Base-by-base conservation (phyloP, 2,888 invertebrate species). In the Melieria omissa region DNA sequence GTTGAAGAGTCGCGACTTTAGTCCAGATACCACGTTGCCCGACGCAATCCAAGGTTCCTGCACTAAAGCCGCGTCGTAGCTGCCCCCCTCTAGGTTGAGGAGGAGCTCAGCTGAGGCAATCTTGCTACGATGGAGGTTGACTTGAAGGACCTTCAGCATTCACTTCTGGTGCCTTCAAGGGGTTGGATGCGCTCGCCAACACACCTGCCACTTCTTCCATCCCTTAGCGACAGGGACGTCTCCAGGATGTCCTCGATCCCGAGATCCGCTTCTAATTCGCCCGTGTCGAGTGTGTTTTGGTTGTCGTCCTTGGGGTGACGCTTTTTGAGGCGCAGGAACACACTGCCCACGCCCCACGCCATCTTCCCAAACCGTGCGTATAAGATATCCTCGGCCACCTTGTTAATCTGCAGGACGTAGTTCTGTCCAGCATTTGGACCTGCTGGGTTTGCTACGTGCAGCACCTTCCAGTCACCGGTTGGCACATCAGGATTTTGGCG, bases 321-420 rank as follows among this genome's bases (percentile, higher is more conserved):
- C 12, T 49, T 64, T 64, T 64, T 64, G 52, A 64, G 16, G 52
- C 64, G 52, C 4, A 49, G 49, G 49, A 10, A 49, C n/a, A n/a
- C n/a, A n/a, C n/a, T n/a, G n/a, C n/a, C 8, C 42, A 61, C 42
- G 44, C 61, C 61, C 49, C 4, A 29, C 14, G 61, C 61, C 61
- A 61, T 61, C 61, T 47, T 61, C 16, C 16, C 4, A 41, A 49
- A 41, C 42, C 42, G 4, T 12, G 49, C 49, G 49, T 49, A 49
- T 49, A 49, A 3, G 2, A 49, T 8, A 3, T 49, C 47, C 63
- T 47, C 9, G 46, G 63, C 47, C 63, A 46, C 16, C 63, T 63
- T 63, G 16, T 47, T 16, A 4, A 63, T 46, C 46, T 63, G 63
- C 49, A 49, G 8, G 49, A 49, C 12, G 49, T 49, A 49, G 8